Base-by-base conservation (phyloP, 92 coral and sea anemone species). In the Porites lobata region DNA sequence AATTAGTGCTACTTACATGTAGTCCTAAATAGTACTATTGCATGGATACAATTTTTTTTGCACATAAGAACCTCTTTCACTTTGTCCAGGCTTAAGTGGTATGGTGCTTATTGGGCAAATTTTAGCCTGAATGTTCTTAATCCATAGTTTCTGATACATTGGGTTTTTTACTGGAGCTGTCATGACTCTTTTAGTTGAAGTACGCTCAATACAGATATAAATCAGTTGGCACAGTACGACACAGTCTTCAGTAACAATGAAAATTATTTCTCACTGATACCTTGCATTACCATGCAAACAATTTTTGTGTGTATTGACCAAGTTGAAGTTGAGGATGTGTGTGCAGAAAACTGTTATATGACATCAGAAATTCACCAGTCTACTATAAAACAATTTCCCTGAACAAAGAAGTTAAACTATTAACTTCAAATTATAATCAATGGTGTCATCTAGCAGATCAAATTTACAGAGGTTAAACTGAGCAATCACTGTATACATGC, bases 21-120 rank as follows among this genome's bases (percentile, higher is more conserved):
- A 75, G 78, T 75, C 78, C 78, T 75, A 75, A 75, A 51, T 75
- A 75, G 65, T 53, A 53, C 78, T 75, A n/a, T 75, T 75, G 78
- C 78, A 75, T 75, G 78, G 78, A 51, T 51, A 75, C 53, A 24
- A 53, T 75, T 75, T 75, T 75, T 74, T 74, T 74, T 22, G 64
- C 63, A 74, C 78, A 74, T 74, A 74, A 74, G 78, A 74, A 74
- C 78, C 17, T 50, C 78, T 74, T 74, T 74, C 78, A 2, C n/a
- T 74, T 74, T 69, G 74, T 69, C 21, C 74, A 69, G 52, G 74
- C 74, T 69, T 69, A 69, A 26, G 74, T 69, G 74, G 51, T 69
- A 69, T 69, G 74, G 51, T 26, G 74, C 74, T 67, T 69, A 8
- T 22, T 69, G 50, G 50, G 50, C 29, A 22, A 22, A 32, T 32